Base-by-base conservation (phyloP, 2,113 vertebrate species). In the Saccopteryx leptura region DNA sequence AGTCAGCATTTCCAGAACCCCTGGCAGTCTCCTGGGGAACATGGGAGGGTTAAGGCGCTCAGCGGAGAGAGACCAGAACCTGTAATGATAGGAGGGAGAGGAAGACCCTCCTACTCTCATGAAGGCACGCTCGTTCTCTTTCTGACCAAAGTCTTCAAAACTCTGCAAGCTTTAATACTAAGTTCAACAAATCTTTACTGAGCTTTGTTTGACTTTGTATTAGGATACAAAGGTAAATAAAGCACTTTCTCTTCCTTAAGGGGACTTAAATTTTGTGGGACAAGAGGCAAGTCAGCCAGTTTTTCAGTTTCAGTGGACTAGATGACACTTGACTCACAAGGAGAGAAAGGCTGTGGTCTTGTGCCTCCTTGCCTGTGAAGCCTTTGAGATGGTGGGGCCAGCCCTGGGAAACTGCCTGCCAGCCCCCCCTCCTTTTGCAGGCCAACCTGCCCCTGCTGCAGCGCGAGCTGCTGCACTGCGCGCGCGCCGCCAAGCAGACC, bases 371-470 rank as follows among this genome's bases (percentile, higher is more conserved):
- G 15, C 83, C 85, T 82, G 18, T 80, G 31, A 91, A 56, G 46
- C 18, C 50, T 74, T 88, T 93, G 88, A 90, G 81, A 72, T 74
- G 65, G 31, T 69, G 26, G 66, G 58, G 71, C 81, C 75, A 63
- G 28, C 54, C n/a, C 66, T 39, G 8, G 39, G 71, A 75, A 78
- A 91, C 93, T 93, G 31, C 79, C 83, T 80, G 66, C 71, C 58
- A 1, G n/a, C 26, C 68, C 28, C 19, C 69, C 91, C 52, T 90
- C 97, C 74, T 96, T 95, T 97, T 98, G 11, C 96, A 99, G 99
- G 99, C 99, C 92, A 99, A 99, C 97, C 98, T 99, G 11, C 99
- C 99, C 0, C 98, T 99, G 97, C 99, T 99, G 83, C 99, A 99
- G 98, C 98, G 99, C 33, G 99, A 99, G 98, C 97, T 99, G 90